Conservation (phyloP, 2,888 invertebrate genomes). For the Volucella inanis region DNA sequence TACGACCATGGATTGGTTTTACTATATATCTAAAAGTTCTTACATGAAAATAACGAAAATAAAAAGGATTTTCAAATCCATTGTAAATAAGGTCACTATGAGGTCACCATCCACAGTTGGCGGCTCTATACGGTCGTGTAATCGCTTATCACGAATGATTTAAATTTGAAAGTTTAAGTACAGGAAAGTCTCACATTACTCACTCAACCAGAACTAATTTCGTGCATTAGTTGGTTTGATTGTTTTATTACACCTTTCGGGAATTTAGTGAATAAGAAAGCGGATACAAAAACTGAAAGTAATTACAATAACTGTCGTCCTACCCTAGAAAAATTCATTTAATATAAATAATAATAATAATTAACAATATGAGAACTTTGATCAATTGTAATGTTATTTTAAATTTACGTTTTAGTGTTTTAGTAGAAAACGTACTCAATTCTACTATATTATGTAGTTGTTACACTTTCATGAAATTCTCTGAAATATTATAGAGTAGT, state of each 20-base stretch:
- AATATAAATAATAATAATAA: too few relatives aligned
- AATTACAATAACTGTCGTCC: not conserved
- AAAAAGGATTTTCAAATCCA: slow-evolving; percentile 2
- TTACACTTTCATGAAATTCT: too few relatives aligned
- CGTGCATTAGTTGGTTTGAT: slow-evolving; percentile 37
- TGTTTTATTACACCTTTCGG: slow-evolving; percentile 20
- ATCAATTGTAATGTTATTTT: too few relatives aligned
- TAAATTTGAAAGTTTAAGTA: slow-evolving; percentile 24
- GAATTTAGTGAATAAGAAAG: not conserved
- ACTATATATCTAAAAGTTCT: not conserved
- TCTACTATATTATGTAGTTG: too few relatives aligned
- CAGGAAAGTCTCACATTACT: slow-evolving; percentile 40
- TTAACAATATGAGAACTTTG: too few relatives aligned
- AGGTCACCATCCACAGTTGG: slow-evolving; percentile 20
- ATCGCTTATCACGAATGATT: slow-evolving; percentile 37
- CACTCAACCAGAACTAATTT: slow-evolving; percentile 58
- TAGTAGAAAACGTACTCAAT: too few relatives aligned
- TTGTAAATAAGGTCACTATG: not conserved
- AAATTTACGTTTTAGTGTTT: too few relatives aligned
- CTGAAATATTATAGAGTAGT: too few relatives aligned
- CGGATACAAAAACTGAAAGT: slow-evolving; percentile 4
- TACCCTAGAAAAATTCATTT: slow-evolving; percentile 12
- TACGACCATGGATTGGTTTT: slow-evolving; percentile 9
- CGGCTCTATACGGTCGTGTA: not conserved
- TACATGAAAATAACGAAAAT: not conserved